phyloP scores from a whole-genome alignment of 2,888 invertebrate genomes.

The Leptopilina drosophilae region DNA sequence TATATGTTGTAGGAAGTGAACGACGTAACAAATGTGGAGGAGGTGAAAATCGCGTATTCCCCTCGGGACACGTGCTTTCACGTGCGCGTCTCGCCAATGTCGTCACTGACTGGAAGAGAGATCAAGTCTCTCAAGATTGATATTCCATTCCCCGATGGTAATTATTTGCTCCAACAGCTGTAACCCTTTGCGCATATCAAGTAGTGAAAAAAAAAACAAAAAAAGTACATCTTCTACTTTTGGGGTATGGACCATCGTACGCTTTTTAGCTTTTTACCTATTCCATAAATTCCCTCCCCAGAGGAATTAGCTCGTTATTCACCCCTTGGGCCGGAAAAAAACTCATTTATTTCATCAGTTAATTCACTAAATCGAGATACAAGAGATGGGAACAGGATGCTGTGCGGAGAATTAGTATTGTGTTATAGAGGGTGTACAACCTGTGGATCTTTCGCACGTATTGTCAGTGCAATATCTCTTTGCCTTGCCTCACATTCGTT shows the following conservation, averaged over 20 bases:
- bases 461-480: too few species aligned
- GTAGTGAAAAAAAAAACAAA: not conserved
- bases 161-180: conserved; percentile 46
- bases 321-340: not conserved
- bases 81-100: conserved; percentile 10
- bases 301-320: not conserved
- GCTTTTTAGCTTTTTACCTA: too few species aligned
- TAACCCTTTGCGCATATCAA: conserved; percentile 41
- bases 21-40: conserved; percentile 13
- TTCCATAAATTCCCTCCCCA: too few species aligned
- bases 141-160: conserved; percentile 41
- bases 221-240: too few species aligned
- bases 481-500: too few species aligned
- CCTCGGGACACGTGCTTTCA: not conserved
- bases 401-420: too few species aligned
- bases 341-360: conserved; percentile 23
- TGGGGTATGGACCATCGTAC: too few species aligned
- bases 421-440: too few species aligned
- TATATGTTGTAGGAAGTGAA: conserved; percentile 7
- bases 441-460: too few species aligned
- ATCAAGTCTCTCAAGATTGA: conserved; percentile 42
- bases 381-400: not conserved
- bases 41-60: conserved; percentile 14
- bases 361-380: not conserved
- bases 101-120: conserved; percentile 4